Conservation (phyloP, 2,888 invertebrate species). For the Esperia sulphurella region DNA sequence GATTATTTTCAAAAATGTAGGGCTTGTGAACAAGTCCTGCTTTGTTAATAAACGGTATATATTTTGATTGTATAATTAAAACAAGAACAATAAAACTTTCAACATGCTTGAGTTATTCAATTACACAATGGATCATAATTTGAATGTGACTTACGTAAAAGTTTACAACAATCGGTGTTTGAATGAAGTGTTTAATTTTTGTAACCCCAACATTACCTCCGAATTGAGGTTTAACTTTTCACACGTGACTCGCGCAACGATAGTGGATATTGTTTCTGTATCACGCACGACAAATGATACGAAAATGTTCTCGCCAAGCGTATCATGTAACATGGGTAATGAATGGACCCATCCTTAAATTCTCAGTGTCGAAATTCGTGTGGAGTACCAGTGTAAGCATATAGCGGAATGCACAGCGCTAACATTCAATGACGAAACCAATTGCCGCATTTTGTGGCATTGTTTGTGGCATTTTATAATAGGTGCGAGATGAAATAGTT, state of each 20-base stretch:
- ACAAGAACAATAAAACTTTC: slow-evolving; percentile 14
- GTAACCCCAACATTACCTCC: slow-evolving; percentile 33
- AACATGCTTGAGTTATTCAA: slow-evolving; percentile 33
- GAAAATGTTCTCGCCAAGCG: slow-evolving; percentile 20
- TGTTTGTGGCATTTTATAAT: too few species aligned
- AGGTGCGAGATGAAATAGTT: too few species aligned
- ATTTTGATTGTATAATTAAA: slow-evolving; percentile 8
- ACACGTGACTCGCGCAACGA: slow-evolving; percentile 36
- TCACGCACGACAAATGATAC: slow-evolving; percentile 17
- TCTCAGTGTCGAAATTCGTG: slow-evolving; percentile 19
- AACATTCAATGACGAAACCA: too few species aligned
- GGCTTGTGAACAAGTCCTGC: neutral
- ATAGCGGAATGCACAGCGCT: neutral
- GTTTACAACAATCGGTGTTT: slow-evolving; percentile 37
- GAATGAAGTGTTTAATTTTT: slow-evolving; percentile 58
- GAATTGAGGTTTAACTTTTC: slow-evolving; percentile 41
- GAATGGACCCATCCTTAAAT: slow-evolving; percentile 26
- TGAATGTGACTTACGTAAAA: slow-evolving; percentile 51
- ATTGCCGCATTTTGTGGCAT: too few species aligned
- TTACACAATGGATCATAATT: slow-evolving; percentile 56
- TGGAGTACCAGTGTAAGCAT: slow-evolving; percentile 2
- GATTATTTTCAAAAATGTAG: neutral
- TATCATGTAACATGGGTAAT: slow-evolving; percentile 32
- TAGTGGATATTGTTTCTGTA: slow-evolving; percentile 36
- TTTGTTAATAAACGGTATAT: neutral